Evolutionary conservation across 2,113 vertebrate genomes (phyloP), one percentile per base, ranked within the genome.

Genomic region (Gallinago jamesoni): DNA sequence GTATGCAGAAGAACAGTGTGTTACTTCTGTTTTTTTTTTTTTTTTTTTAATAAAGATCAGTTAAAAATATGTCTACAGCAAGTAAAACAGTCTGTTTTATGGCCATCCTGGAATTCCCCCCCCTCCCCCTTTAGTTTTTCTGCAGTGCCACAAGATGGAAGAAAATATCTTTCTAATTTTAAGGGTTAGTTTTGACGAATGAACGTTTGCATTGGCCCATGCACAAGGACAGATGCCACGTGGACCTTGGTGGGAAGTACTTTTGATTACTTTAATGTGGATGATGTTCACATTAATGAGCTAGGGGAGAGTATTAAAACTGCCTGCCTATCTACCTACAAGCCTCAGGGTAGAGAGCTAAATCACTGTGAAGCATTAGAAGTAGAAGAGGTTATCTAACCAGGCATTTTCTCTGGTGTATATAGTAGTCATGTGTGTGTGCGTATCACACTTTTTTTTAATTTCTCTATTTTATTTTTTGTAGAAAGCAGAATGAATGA

Each of bases 201-300:
- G 14, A 63, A n/a, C 6, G 1, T 64, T 83, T 78, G 31, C 12
- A 33, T 55, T 69, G 75, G 39, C 63, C 2, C 1, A 43, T 23
- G 47, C 64, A 43, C 9, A 63, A 88, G 90, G 50, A 50, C 21
- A 60, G 79, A 67, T 73, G 31, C 21, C 52, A n/a, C 4, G 1
- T 39, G 68, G 41, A 90, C 50, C n/a, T 76, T 2, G 2, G n/a
- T 66, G 33, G 66, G 62, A 91, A 79, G 75, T 53, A 28, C 41
- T 66, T 84, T 50, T 80, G 63, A 35, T 80, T 79, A 47, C 63
- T 91, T 69, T 23, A 85, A 33, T 0, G 1, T 63, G 45, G n/a
- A 23, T 67, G 41, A 25, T 94, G 63, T 74, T 83, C n/a, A 33
- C 33, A 86, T 95, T 89, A 91, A 86, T 93, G 87, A 95, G 64